These are phyloP conservation scores for Corydoras sp. DNA, from an alignment of 2,113 vertebrate species.

Conservation along the genomic window DNA sequence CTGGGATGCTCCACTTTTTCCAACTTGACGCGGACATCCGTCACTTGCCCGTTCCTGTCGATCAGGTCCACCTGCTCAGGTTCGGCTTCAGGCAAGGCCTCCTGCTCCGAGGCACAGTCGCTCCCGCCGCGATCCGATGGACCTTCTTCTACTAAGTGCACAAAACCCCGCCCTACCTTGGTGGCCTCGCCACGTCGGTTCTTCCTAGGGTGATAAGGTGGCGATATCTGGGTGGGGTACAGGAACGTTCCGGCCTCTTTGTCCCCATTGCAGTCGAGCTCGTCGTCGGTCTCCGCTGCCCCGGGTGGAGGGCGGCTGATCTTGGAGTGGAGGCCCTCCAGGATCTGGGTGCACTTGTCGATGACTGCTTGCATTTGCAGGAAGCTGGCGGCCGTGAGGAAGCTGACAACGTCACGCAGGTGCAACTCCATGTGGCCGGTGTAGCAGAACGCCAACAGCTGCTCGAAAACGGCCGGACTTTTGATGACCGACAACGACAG, in stretches of 20 bases:
- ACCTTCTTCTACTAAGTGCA: constrained; percentile 83
- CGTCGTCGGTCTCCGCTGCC: constrained; percentile 22
- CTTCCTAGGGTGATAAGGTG: constrained; percentile 83
- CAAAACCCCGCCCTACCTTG: constrained; percentile 62
- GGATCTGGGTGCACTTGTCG: constrained; percentile 95
- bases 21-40: constrained; percentile 90
- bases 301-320: constrained; percentile 74
- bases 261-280: constrained; percentile 74
- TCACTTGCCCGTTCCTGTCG: constrained; percentile 82
- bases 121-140: constrained; percentile 93
- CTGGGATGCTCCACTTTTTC: constrained; percentile 88
- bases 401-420: constrained; percentile 94
- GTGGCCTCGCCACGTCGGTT: constrained; percentile 70
- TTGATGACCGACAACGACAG: constrained; percentile 98
- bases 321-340: constrained; percentile 96
- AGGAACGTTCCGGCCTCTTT: constrained; percentile 86
- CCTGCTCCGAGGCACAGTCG: constrained; percentile 88
- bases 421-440: constrained; percentile 96
- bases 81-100: constrained; percentile 86
- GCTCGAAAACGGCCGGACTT: constrained; percentile 93
- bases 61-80: constrained; percentile 83
- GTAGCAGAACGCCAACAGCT: constrained; percentile 96
- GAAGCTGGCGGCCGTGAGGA: constrained; percentile 95
- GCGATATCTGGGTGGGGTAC: constrained; percentile 93
- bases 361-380: constrained; percentile 98